Percentiles rank a stretch among this genome's conserved stretches.
Evolutionary conservation across 2,888 invertebrate genomes (phyloP).

Genomic region (Chirona hameri): DNA sequence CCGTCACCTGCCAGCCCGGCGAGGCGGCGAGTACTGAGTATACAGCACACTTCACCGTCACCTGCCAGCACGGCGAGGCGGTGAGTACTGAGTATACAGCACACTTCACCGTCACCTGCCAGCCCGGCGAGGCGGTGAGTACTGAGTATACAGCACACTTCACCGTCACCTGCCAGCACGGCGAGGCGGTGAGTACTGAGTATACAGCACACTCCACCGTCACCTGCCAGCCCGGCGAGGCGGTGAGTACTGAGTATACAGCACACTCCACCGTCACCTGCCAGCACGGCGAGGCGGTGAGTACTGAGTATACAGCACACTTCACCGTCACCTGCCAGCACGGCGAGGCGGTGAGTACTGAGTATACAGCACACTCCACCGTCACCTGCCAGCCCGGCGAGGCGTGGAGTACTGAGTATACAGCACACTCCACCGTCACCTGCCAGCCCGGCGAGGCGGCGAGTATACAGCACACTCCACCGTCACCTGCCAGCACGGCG

Average conservation of each 20-base stretch:
- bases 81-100: no score
- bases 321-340: neutral
- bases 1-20: neutral
- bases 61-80: neutral
- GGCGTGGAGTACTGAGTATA: no score
- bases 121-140: no score
- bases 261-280: conserved; percentile 4
- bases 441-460: neutral
- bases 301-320: no score
- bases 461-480: neutral
- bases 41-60: neutral
- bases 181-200: conserved; percentile 9
- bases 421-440: no score
- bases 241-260: no score
- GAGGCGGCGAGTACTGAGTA: no score
- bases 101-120: neutral
- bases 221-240: neutral
- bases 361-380: no score
- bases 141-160: no score
- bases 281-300: neutral
- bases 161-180: no score
- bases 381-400: neutral
- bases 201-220: no score
- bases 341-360: no score
- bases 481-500: neutral